These are phyloP conservation scores for Ectemnius lituratus DNA, from an alignment of 2,888 invertebrate species.

Conservation along the genomic window DNA sequence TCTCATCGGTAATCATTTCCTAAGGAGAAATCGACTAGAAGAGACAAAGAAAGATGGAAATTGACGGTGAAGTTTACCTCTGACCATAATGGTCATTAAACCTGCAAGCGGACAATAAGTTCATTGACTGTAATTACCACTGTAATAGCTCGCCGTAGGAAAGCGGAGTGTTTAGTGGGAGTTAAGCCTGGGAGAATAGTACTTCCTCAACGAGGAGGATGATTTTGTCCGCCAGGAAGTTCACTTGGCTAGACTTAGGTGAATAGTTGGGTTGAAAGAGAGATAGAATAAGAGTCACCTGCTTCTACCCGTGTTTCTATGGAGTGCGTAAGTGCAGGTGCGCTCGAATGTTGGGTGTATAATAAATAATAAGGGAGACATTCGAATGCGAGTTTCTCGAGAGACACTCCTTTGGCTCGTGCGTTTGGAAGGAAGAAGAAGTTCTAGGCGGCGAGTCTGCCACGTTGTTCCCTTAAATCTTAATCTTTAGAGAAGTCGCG, in stretches of 20 bases:
- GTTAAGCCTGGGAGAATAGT: too few relatives aligned
- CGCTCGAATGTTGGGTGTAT: neutral
- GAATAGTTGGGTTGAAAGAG: neutral
- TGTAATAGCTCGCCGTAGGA: neutral
- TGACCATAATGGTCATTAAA: slow-evolving; percentile 4
- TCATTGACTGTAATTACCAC: slow-evolving; percentile 4
- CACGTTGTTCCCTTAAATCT: slow-evolving; percentile 43
- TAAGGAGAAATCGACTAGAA: neutral
- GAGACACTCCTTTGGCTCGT: neutral
- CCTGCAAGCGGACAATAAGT: neutral
- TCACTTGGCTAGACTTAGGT: too few relatives aligned
- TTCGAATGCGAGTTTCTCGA: neutral
- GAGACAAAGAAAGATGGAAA: too few relatives aligned
- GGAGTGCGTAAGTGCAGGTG: neutral
- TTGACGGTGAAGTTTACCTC: neutral
- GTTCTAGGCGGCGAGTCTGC: neutral
- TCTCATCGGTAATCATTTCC: slow-evolving; percentile 5
- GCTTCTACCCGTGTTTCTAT: neutral
- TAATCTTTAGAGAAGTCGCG: slow-evolving; percentile 32
- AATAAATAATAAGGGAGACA: slow-evolving; percentile 8
- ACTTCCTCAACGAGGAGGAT: neutral
- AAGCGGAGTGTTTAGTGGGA: neutral
- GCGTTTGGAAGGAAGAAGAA: neutral
- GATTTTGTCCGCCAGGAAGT: slow-evolving; percentile 1
- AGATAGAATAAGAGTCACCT: neutral